These are phyloP conservation scores for Caenorhabditis tropicalis DNA, from an alignment of 1,140 invertebrate genomes.

Conservation along the genomic window DNA sequence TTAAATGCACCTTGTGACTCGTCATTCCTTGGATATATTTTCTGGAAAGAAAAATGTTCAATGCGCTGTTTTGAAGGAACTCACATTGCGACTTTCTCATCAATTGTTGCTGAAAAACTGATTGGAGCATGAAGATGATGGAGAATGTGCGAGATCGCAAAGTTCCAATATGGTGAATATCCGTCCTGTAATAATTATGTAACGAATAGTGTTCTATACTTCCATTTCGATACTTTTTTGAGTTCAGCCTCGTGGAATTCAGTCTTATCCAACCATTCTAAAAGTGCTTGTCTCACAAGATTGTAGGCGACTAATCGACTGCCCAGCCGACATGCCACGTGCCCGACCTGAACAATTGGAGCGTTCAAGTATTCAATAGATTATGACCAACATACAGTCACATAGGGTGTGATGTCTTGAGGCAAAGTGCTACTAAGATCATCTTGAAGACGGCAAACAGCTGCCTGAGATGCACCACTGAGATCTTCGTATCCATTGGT, in stretches of 20 bases:
- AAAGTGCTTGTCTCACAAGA: constrained; percentile 4
- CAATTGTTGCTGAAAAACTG: neutral
- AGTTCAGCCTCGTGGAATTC: neutral
- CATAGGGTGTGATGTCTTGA: neutral
- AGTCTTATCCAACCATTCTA: constrained; percentile 3
- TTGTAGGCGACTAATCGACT: neutral
- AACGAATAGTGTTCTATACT: neutral
- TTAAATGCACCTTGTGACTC: neutral
- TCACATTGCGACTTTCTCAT: constrained; percentile 1
- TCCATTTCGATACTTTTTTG: neutral
- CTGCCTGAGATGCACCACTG: constrained; percentile 29
- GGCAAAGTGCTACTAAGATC: neutral
- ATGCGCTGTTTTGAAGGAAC: neutral
- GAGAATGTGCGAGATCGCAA: neutral
- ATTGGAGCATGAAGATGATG: neutral
- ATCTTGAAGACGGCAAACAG: neutral
- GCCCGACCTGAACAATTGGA: neutral
- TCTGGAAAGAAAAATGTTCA: neutral
- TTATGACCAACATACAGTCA: neutral
- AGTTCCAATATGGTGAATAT: neutral
- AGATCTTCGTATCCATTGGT: neutral
- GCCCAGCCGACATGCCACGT: neutral
- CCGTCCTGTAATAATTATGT: neutral
- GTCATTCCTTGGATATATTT: constrained; percentile 39
- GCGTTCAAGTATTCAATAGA: neutral